Evolutionary conservation across 2,113 vertebrate species (phyloP).

Genomic region (Chaetura pelagica): DNA sequence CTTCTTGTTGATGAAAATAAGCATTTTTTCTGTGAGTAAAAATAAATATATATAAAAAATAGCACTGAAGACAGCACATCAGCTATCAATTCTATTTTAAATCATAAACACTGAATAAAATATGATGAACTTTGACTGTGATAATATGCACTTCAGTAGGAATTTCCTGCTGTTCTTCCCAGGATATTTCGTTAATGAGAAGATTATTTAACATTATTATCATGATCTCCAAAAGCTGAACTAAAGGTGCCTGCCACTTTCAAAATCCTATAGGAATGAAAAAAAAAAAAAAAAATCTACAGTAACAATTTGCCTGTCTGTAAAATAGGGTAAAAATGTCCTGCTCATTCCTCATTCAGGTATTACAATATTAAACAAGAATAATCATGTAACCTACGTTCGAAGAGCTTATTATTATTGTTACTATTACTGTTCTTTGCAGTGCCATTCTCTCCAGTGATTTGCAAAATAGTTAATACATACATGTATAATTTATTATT

Average conservation of each 20-base stretch:
- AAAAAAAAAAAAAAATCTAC: background rate
- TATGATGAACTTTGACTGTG: background rate
- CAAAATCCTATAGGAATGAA: background rate
- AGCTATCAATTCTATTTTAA: background rate
- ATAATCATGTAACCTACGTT: background rate
- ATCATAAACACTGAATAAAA: background rate
- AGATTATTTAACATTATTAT: background rate
- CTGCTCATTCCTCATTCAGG: background rate
- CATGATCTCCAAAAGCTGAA: background rate
- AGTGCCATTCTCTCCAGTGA: background rate
- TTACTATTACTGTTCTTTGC: background rate
- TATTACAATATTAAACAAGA: background rate
- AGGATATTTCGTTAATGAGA: background rate
- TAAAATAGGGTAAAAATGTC: background rate
- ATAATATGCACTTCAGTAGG: background rate
- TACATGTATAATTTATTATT: background rate
- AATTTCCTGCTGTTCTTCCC: background rate
- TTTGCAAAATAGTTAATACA: background rate
- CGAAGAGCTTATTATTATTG: background rate
- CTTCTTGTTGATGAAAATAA: background rate
- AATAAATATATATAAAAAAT: too few relatives aligned
- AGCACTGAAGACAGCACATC: background rate
- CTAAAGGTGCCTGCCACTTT: background rate
- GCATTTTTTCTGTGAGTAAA: background rate
- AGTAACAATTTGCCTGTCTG: background rate